Evolutionary conservation across 1,140 invertebrate species (phyloP).

Genomic region (Oncopodura yosiiana): DNA sequence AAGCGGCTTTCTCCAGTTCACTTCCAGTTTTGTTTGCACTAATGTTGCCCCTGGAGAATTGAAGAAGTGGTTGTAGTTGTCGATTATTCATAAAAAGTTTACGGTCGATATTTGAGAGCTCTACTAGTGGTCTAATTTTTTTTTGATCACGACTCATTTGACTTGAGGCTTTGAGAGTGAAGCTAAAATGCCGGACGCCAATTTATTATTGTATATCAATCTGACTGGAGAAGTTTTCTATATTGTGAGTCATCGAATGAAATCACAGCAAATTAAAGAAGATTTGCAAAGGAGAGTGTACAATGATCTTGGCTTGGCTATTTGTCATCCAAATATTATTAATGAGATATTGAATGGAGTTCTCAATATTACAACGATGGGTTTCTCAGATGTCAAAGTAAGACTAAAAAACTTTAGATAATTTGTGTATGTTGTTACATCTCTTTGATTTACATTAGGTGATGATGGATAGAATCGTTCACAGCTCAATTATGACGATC

Average conservation of each 20-base stretch:
- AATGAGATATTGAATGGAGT: slow-evolving; percentile 20
- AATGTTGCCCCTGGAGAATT: too few species aligned
- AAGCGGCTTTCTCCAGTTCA: too few species aligned
- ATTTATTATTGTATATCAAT: slow-evolving; percentile 32
- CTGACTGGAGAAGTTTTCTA: slow-evolving; percentile 33
- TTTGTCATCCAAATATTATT: slow-evolving; percentile 24
- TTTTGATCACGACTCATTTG: not conserved
- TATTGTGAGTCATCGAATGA: slow-evolving; percentile 32
- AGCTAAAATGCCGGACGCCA: slow-evolving; percentile 22
- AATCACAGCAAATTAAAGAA: slow-evolving; percentile 24
- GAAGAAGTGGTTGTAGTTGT: too few species aligned
- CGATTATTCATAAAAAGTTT: too few species aligned
- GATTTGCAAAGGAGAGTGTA: slow-evolving; percentile 25
- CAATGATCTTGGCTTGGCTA: slow-evolving; percentile 27
- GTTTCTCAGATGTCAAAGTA: slow-evolving; percentile 15
- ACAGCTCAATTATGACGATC: slow-evolving; percentile 31
- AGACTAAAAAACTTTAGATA: too few species aligned
- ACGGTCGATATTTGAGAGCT: too few species aligned
- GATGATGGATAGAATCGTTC: slow-evolving; percentile 28
- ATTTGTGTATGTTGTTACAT: too few species aligned
- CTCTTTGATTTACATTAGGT: too few species aligned
- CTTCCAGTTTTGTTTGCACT: too few species aligned
- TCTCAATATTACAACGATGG: slow-evolving; percentile 10
- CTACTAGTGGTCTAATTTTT: too few species aligned
- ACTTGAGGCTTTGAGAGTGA: not conserved